Percentiles rank a stretch among this genome's conserved stretches.
Conservation (phyloP, 2,113 vertebrate genomes). For the Platycercus adscitus region DNA sequence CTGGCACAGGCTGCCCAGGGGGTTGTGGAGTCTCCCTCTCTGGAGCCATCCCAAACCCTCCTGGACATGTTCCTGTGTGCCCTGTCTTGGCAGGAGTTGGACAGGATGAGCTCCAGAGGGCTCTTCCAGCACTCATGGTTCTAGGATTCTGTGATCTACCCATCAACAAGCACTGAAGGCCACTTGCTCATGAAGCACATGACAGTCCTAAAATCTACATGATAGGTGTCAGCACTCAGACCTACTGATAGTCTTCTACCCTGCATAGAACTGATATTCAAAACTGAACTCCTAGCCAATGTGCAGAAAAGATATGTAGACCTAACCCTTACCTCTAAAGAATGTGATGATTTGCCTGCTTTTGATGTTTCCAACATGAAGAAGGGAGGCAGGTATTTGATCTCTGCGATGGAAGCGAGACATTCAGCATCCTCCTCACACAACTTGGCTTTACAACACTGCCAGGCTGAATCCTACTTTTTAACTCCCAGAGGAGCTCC, state of each 20-base stretch:
- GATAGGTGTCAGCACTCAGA: neutral
- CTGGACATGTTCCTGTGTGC: neutral
- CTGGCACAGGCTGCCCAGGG: neutral
- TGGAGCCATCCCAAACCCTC: neutral
- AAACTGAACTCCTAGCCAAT: neutral
- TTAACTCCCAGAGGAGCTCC: neutral
- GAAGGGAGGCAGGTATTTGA: neutral
- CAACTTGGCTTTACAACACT: neutral
- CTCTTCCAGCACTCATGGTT: neutral
- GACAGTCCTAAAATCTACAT: neutral
- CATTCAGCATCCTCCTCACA: neutral
- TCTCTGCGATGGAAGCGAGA: fast-evolving
- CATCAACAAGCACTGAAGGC: neutral
- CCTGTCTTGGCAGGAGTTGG: neutral
- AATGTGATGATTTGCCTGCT: neutral
- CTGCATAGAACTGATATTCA: neutral
- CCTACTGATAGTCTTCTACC: neutral
- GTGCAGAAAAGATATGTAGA: neutral
- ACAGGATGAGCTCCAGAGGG: neutral
- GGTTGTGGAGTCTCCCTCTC: neutral
- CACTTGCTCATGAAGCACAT: neutral
- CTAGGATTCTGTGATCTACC: neutral
- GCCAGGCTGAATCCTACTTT: neutral
- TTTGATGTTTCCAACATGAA: neutral
- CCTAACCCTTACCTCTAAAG: neutral